Percentiles rank a stretch among this genome's conserved stretches.
Evolutionary conservation across 2,797 vertebrate species (phyloP).

Genomic region (Champsocephalus gunnari): DNA sequence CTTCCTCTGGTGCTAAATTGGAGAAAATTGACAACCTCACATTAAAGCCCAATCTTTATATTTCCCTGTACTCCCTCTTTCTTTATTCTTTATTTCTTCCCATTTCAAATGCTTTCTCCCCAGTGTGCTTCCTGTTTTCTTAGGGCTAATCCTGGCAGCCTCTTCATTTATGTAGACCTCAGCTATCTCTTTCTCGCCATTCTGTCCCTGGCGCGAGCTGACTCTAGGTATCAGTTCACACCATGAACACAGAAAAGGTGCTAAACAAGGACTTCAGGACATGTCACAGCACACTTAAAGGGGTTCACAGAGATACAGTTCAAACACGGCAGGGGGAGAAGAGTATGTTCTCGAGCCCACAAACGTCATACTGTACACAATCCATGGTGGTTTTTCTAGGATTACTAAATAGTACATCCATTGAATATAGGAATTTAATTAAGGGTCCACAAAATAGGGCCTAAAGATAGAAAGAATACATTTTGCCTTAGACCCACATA

Average conservation of each 20-base stretch:
- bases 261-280: constrained; percentile 93
- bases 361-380: background rate
- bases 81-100: constrained; percentile 40
- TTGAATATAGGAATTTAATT: background rate
- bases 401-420: background rate
- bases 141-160: constrained; percentile 56
- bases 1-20: constrained; percentile 76
- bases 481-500: background rate
- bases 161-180: constrained; percentile 56
- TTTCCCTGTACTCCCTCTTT: constrained; percentile 22
- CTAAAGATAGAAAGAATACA: background rate
- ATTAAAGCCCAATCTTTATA: constrained; percentile 34
- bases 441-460: background rate
- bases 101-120: constrained; percentile 75
- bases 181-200: constrained; percentile 64
- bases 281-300: constrained; percentile 92
- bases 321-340: constrained; percentile 80
- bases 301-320: constrained; percentile 84
- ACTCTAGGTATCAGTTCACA: constrained; percentile 94
- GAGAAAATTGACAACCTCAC: constrained; percentile 60
- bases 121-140: constrained; percentile 62
- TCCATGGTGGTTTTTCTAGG: constrained; percentile 18
- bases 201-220: constrained; percentile 87
- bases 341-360: constrained; percentile 20
- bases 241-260: constrained; percentile 90